phyloP scores from a whole-genome alignment of 2,888 invertebrate species.

The Ganaspis brasiliensis region DNA sequence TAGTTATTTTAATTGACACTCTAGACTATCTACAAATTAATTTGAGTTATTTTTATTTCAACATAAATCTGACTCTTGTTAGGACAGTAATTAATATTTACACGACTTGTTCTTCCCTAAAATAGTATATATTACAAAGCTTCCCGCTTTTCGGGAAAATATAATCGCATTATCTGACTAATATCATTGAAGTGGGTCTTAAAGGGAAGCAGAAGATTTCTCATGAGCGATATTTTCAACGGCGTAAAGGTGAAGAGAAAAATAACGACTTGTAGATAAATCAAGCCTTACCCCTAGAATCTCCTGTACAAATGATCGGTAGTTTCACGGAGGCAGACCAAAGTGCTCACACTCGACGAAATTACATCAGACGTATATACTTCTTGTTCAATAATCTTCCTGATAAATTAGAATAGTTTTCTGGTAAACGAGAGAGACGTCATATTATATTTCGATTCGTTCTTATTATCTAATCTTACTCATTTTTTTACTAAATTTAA shows the following conservation, averaged over 20 bases:
- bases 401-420: constrained; percentile 23
- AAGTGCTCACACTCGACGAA: constrained; percentile 21
- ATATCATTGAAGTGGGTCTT: constrained; percentile 51
- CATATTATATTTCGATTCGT: too few species aligned
- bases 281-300: constrained; percentile 55
- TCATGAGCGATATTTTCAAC: constrained; percentile 52
- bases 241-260: constrained; percentile 45
- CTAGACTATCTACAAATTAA: too few species aligned
- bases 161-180: constrained; percentile 54
- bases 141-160: constrained; percentile 1
- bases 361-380: not conserved
- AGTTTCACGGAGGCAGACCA: constrained; percentile 39
- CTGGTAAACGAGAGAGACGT: not conserved
- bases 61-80: too few species aligned
- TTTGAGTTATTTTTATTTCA: too few species aligned
- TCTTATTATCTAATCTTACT: too few species aligned
- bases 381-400: constrained; percentile 22
- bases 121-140: too few species aligned
- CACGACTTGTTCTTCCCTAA: too few species aligned
- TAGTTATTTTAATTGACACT: too few species aligned
- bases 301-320: constrained; percentile 58
- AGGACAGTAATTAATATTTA: too few species aligned
- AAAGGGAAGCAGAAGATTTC: constrained; percentile 50
- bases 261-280: constrained; percentile 58
- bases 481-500: too few species aligned